These are phyloP conservation scores for Dromiciops gliroides DNA, from an alignment of 2,113 vertebrate species.

Conservation along the genomic window DNA sequence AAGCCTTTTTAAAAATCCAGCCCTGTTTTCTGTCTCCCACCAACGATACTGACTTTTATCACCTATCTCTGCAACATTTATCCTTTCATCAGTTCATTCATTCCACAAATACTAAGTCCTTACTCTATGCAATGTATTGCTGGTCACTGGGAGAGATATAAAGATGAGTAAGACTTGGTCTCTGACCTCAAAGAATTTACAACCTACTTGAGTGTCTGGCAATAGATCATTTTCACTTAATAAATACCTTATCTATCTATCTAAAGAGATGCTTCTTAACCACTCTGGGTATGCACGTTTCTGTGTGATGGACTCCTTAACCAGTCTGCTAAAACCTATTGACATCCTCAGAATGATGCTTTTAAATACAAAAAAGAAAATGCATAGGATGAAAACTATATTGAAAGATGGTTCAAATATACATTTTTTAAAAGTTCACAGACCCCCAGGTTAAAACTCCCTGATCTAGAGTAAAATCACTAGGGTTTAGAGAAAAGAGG, in stretches of 20 bases:
- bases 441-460: no score
- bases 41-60: slow-evolving; percentile 33
- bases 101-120: background rate
- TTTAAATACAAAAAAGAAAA: background rate
- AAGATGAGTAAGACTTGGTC: background rate
- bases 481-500: background rate
- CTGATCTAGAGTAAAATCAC: background rate
- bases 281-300: no score
- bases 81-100: background rate
- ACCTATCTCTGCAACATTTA: slow-evolving; percentile 36
- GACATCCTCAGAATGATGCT: background rate
- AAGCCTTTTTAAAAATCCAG: background rate
- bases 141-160: background rate
- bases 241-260: background rate
- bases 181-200: background rate
- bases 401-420: background rate
- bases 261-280: background rate
- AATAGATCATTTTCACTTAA: background rate
- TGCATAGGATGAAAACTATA: background rate
- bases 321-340: background rate
- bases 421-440: background rate
- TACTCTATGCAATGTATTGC: background rate
- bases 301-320: background rate
- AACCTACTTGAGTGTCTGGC: background rate
- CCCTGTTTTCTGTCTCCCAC: slow-evolving; percentile 13